Evolutionary conservation across 2,888 invertebrate genomes (phyloP).

Genomic region (Acanthococcus lagerstroemiae): DNA sequence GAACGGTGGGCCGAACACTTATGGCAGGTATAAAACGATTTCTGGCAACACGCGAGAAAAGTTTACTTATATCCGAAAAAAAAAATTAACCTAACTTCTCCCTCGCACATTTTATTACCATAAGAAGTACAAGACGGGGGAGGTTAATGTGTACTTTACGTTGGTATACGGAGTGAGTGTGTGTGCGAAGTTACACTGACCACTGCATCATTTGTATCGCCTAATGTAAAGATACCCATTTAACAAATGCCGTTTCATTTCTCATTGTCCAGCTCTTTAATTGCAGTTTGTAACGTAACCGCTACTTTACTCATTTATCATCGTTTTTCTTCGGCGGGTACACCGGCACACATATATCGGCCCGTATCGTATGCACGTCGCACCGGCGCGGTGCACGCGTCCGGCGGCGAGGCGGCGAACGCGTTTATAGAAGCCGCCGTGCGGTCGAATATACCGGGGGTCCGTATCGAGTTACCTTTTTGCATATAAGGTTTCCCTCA

Average conservation of each 20-base stretch:
- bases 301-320: constrained; percentile 21
- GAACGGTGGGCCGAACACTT: too few relatives aligned
- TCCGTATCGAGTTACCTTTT: neutral
- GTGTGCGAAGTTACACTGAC: too few relatives aligned
- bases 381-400: neutral
- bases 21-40: too few relatives aligned
- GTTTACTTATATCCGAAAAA: too few relatives aligned
- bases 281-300: constrained; percentile 27
- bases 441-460: neutral
- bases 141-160: too few relatives aligned
- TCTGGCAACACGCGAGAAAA: too few relatives aligned
- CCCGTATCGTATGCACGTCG: neutral
- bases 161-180: too few relatives aligned
- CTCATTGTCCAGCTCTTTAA: constrained; percentile 23
- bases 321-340: neutral
- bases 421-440: neutral
- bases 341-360: neutral
- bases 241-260: constrained; percentile 28
- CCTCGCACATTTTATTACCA: too few relatives aligned
- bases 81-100: too few relatives aligned
- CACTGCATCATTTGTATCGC: neutral
- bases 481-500: neutral
- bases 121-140: too few relatives aligned
- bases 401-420: neutral
- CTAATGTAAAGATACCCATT: neutral